Evolutionary conservation across 2,797 vertebrate genomes (phyloP).

Genomic region (Mormyrops attenuatus): DNA sequence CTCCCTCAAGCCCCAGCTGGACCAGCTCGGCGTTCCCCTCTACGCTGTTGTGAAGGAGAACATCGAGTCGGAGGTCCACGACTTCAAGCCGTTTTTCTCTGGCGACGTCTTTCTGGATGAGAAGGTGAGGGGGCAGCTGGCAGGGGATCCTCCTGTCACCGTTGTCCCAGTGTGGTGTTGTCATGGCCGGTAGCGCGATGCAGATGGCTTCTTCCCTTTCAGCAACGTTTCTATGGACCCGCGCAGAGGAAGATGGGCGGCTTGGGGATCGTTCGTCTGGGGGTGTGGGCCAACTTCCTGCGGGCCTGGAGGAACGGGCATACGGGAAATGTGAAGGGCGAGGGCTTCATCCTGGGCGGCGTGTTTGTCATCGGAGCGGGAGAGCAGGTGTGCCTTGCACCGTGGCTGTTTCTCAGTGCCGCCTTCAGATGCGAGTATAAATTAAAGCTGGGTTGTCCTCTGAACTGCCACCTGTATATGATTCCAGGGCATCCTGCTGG

Average conservation of each 20-base stretch:
- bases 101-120: constrained; percentile 90
- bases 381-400: constrained; percentile 69
- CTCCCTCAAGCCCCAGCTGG: constrained; percentile 84
- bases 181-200: too few species aligned
- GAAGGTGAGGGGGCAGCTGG: constrained; percentile 56
- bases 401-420: not conserved
- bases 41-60: constrained; percentile 91
- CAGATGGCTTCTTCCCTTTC: not conserved
- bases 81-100: constrained; percentile 86
- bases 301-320: constrained; percentile 80
- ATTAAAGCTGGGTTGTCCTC: not conserved
- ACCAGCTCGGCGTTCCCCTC: constrained; percentile 81
- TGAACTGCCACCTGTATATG: constrained; percentile 10
- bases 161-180: not conserved
- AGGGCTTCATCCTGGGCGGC: constrained; percentile 88
- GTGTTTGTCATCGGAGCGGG: constrained; percentile 90
- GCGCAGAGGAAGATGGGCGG: constrained; percentile 77
- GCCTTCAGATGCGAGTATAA: not conserved
- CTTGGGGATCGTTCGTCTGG: constrained; percentile 78
- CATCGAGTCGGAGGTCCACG: constrained; percentile 75
- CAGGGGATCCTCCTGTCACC: not conserved
- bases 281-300: constrained; percentile 89
- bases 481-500: constrained; percentile 84
- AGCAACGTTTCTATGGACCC: constrained; percentile 89
- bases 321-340: constrained; percentile 86